phyloP scores from a whole-genome alignment of 92 coral and sea anemone genomes.

The Micromussa lordhowensis region DNA sequence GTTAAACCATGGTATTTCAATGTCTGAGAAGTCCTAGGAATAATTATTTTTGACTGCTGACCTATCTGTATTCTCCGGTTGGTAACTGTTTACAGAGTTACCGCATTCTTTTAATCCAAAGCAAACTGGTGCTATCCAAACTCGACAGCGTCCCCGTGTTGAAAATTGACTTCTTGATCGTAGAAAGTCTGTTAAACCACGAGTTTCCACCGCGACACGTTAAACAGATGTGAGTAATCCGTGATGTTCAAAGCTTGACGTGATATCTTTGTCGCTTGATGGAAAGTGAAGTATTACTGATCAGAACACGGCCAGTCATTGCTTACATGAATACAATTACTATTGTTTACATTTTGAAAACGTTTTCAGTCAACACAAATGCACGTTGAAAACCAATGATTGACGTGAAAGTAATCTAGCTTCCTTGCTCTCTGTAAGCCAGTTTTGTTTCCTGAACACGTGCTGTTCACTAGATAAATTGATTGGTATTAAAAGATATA shows the following conservation, averaged over 20 bases:
- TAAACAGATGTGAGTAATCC: neutral
- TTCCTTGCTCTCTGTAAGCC: neutral
- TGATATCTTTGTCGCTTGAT: neutral
- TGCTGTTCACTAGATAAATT: constrained; percentile 2
- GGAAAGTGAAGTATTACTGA: neutral
- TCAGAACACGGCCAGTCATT: neutral
- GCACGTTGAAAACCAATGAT: neutral
- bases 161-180: neutral
- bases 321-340: neutral
- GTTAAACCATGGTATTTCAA: no score
- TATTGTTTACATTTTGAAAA: constrained; percentile 5
- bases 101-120: neutral
- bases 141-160: neutral
- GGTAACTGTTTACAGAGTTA: neutral
- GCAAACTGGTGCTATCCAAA: no score
- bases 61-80: no score
- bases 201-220: neutral
- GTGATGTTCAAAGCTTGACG: no score
- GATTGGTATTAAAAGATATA: neutral
- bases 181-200: neutral
- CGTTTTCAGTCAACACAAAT: neutral
- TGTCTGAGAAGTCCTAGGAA: no score
- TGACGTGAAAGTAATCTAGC: neutral
- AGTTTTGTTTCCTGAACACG: neutral
- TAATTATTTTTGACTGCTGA: no score